phyloP scores from a whole-genome alignment of 2,797 vertebrate genomes.

The Lithobates sylvaticus region DNA sequence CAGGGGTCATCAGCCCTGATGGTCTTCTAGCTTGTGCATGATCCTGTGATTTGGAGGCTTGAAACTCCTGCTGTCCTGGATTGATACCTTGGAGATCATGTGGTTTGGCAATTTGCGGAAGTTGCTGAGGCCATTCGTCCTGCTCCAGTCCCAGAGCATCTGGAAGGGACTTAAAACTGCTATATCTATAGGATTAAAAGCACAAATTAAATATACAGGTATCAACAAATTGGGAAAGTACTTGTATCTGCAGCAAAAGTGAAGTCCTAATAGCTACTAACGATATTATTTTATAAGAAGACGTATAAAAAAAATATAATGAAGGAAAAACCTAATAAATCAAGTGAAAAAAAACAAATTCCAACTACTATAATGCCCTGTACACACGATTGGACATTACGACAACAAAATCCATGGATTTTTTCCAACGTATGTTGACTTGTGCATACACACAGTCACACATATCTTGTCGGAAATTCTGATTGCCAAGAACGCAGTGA shows the following conservation, averaged over 20 bases:
- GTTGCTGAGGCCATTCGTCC: not conserved
- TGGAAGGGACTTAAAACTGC: constrained; percentile 77
- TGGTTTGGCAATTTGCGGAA: not conserved
- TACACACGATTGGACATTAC: too few species aligned
- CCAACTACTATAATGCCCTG: too few species aligned
- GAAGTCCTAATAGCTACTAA: not conserved
- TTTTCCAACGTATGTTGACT: too few species aligned
- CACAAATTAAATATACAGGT: not conserved
- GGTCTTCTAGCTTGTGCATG: not conserved
- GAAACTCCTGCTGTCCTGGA: not conserved
- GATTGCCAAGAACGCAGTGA: too few species aligned
- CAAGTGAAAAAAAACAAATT: too few species aligned
- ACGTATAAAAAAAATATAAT: not conserved
- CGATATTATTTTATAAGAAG: not conserved
- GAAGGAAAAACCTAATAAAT: too few species aligned
- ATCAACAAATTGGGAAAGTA: not conserved
- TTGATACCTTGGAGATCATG: not conserved
- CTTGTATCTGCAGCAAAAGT: not conserved
- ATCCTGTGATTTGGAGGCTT: not conserved
- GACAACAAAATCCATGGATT: too few species aligned
- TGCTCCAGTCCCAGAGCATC: constrained; percentile 67
- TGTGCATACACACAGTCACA: too few species aligned
- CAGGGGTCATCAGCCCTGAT: not conserved
- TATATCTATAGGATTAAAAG: constrained; percentile 71
- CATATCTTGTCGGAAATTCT: too few species aligned